Percentiles rank a stretch among this genome's conserved stretches.
phyloP scores from a whole-genome alignment of 2,888 invertebrate species.

The Drosophila suboccidentalis region DNA sequence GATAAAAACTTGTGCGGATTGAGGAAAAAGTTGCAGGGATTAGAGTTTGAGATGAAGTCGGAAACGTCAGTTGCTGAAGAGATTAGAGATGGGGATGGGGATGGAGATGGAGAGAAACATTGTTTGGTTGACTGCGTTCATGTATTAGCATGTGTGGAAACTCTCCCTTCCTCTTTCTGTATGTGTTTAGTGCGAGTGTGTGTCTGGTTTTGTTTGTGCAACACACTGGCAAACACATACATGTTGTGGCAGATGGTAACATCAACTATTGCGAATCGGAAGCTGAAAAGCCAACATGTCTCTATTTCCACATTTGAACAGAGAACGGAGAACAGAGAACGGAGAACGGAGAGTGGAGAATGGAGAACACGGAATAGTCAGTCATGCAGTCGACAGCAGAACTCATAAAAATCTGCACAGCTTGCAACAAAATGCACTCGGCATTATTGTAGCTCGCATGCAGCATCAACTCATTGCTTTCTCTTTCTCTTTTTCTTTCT shows the following conservation, averaged over 20 bases:
- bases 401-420: conserved; percentile 78
- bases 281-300: conserved; percentile 79
- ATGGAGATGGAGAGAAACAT: conserved; percentile 30
- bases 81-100: conserved; percentile 6
- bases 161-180: conserved; percentile 2
- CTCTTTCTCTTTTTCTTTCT: conserved; percentile 4
- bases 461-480: conserved; percentile 17
- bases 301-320: conserved; percentile 75
- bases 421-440: conserved; percentile 75
- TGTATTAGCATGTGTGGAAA: conserved; percentile 78
- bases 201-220: conserved; percentile 60
- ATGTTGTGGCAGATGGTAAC: conserved; percentile 52
- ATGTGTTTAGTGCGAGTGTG: conserved; percentile 8
- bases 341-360: neutral
- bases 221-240: conserved; percentile 47
- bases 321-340: neutral
- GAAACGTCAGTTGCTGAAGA: conserved; percentile 2
- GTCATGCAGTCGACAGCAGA: conserved; percentile 53
- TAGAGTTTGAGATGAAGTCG: conserved; percentile 26
- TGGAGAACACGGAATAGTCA: conserved; percentile 37
- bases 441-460: conserved; percentile 37
- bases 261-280: conserved; percentile 75
- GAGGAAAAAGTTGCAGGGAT: conserved; percentile 37
- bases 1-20: conserved; percentile 43
- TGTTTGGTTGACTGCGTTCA: conserved; percentile 59